These are phyloP conservation scores for Elephas maximus DNA, from an alignment of 2,113 vertebrate species.

Conservation along the genomic window DNA sequence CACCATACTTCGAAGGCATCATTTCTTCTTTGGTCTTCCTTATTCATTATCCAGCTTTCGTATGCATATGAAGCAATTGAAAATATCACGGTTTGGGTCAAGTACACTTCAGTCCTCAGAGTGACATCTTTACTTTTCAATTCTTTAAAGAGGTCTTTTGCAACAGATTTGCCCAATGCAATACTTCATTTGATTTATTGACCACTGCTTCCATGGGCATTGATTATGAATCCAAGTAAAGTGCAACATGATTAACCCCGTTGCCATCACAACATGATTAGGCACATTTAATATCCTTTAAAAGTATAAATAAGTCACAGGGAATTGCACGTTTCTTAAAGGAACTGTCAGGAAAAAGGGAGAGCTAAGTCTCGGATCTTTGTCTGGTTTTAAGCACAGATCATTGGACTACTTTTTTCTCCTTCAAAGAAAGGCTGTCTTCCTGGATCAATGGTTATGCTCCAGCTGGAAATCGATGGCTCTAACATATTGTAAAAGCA, in stretches of 20 bases:
- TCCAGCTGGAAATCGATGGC: background rate
- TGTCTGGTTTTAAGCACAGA: background rate
- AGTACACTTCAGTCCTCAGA: too few relatives aligned
- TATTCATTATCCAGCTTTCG: too few relatives aligned
- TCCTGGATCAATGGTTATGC: background rate
- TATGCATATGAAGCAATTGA: too few relatives aligned
- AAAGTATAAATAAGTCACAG: conserved; percentile 10
- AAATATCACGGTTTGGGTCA: too few relatives aligned
- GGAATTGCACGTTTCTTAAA: background rate
- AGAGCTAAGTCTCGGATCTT: conserved; percentile 21
- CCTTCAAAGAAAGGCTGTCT: conserved; percentile 34
- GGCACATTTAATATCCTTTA: background rate
- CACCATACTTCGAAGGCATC: too few relatives aligned
- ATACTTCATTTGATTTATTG: too few relatives aligned
- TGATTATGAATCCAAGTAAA: too few relatives aligned
- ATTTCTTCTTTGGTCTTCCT: too few relatives aligned
- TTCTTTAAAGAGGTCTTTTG: too few relatives aligned
- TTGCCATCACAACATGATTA: background rate
- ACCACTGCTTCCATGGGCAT: too few relatives aligned
- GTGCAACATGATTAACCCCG: background rate
- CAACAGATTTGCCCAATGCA: too few relatives aligned
- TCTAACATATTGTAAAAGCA: background rate
- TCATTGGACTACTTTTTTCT: conserved; percentile 13
- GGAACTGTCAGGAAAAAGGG: background rate
- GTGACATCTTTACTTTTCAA: too few relatives aligned